Evolutionary conservation across 2,113 vertebrate species (phyloP).

Genomic region (Arizona elegans): DNA sequence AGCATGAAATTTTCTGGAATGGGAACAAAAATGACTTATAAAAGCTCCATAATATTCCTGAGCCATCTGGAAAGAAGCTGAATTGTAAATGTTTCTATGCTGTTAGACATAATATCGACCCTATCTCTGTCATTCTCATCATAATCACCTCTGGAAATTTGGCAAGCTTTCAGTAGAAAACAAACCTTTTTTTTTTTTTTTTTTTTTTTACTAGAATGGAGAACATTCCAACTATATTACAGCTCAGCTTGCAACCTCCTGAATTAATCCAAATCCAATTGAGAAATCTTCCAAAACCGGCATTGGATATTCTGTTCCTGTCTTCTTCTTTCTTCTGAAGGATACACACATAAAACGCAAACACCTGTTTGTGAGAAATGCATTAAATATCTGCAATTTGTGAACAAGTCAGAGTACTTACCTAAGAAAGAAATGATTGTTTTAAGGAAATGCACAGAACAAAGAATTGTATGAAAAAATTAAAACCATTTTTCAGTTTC

Average conservation of each 20-base stretch:
- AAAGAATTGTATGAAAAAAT: neutral
- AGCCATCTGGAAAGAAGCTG: neutral
- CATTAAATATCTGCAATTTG: neutral
- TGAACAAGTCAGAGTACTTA: neutral
- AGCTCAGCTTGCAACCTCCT: neutral
- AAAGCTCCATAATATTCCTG: neutral
- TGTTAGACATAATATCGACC: neutral
- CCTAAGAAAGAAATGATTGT: neutral
- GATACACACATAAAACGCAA: neutral
- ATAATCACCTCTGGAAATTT: neutral
- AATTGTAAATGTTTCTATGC: neutral
- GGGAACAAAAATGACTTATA: neutral
- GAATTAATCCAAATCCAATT: neutral
- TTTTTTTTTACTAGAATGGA: neutral
- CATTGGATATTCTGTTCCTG: neutral
- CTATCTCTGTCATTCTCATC: neutral
- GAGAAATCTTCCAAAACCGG: neutral
- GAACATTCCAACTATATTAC: neutral
- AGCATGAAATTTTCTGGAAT: neutral
- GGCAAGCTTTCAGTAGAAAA: neutral
- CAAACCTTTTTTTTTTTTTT: neutral
- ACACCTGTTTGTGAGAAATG: neutral
- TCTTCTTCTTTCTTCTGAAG: neutral
- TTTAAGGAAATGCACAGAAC: neutral
- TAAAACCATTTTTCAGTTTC: neutral